Percentiles rank a stretch among this genome's conserved stretches.
Conservation (phyloP, 1,140 invertebrate genomes). For the Bombus picipes region DNA sequence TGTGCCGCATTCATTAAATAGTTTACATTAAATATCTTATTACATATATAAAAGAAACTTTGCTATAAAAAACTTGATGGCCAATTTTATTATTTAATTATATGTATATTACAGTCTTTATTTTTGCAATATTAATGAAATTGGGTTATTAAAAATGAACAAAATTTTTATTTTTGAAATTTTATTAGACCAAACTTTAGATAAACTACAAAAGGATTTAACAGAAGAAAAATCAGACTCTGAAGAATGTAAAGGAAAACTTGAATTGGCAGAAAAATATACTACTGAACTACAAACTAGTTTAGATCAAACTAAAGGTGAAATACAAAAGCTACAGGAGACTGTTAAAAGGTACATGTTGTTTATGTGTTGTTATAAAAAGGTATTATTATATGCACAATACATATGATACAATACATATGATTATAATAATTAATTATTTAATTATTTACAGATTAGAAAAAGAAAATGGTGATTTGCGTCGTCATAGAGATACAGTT, state of each 20-base stretch:
- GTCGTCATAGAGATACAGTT: constrained; percentile 85
- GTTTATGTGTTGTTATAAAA: background rate
- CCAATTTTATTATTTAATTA: background rate
- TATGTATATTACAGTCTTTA: background rate
- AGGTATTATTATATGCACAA: background rate
- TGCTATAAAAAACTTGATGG: background rate
- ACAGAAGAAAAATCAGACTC: constrained; percentile 85
- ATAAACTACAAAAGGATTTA: constrained; percentile 84
- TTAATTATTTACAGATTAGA: constrained; percentile 80
- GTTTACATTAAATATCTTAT: constrained; percentile 4
- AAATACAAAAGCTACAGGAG: constrained; percentile 86
- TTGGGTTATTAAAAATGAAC: background rate
- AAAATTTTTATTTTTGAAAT: background rate
- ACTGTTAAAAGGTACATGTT: constrained; percentile 77
- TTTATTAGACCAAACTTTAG: constrained; percentile 84
- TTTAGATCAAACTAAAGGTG: constrained; percentile 84
- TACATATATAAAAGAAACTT: background rate
- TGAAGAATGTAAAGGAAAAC: constrained; percentile 85
- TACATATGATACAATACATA: background rate
- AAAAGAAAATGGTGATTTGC: constrained; percentile 82
- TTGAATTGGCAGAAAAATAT: constrained; percentile 85
- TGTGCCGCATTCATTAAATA: background rate
- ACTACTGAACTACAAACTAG: constrained; percentile 85
- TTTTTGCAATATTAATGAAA: background rate
- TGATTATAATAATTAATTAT: constrained; percentile 2